phyloP scores from a whole-genome alignment of 2,797 vertebrate genomes.

The Vireo griseus region DNA sequence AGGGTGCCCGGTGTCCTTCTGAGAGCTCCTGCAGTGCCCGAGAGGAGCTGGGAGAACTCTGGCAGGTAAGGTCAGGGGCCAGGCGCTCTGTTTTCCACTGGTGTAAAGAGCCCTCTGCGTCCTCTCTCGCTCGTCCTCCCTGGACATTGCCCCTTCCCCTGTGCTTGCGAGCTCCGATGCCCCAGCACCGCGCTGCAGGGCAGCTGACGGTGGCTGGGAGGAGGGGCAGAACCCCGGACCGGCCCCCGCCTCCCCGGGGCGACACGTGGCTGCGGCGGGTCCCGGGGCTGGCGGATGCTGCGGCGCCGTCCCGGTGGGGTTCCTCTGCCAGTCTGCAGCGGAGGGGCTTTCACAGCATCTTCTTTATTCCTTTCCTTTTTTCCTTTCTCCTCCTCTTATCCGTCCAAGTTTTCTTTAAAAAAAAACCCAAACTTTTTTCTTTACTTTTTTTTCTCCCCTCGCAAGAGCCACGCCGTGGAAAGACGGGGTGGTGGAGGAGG shows the following conservation, averaged over 20 bases:
- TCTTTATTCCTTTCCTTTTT: no score
- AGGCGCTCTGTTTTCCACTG: background rate
- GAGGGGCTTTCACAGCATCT: background rate
- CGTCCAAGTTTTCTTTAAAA: background rate
- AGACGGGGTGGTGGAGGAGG: constrained; percentile 22
- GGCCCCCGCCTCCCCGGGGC: background rate
- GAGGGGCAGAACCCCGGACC: background rate
- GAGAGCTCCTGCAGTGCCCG: background rate
- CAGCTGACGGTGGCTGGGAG: background rate
- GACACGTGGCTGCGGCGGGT: background rate
- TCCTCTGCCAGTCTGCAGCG: background rate
- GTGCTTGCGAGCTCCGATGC: background rate
- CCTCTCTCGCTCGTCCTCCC: background rate
- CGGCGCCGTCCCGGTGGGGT: background rate
- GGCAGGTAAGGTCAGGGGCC: background rate
- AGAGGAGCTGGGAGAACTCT: background rate
- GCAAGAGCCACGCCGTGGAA: constrained; percentile 32
- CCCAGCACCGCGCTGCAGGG: background rate
- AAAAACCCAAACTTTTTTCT: background rate
- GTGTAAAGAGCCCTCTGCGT: background rate
- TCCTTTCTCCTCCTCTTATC: accelerated
- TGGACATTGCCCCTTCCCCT: background rate
- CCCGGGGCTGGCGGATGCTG: background rate
- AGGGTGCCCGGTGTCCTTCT: background rate
- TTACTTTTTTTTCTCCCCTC: background rate